phyloP scores from a whole-genome alignment of 1,140 invertebrate genomes.

The Brachionus asplanchnoidis region DNA sequence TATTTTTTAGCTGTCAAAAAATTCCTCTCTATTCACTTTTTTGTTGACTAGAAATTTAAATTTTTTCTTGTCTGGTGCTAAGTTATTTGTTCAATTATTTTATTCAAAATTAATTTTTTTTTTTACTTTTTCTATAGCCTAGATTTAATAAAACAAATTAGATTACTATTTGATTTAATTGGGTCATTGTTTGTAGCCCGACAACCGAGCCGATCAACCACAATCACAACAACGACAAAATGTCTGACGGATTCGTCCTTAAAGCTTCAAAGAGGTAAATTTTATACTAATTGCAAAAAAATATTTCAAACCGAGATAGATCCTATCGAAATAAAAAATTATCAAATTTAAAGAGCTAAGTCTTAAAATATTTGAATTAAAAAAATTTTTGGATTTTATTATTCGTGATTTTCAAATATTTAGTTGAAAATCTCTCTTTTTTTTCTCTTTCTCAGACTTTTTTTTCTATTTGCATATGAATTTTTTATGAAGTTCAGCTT shows the following conservation, averaged over 20 bases:
- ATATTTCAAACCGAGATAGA: not conserved
- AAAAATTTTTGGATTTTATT: not conserved
- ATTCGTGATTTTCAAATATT: constrained; percentile 23
- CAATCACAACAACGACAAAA: constrained; percentile 3
- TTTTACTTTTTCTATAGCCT: not conserved
- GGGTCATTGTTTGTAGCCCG: not conserved
- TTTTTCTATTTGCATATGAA: not conserved
- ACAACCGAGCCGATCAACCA: not conserved
- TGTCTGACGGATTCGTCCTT: constrained; percentile 42
- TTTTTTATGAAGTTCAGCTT: not conserved
- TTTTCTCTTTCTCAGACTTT: not conserved
- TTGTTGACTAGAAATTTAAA: not conserved
- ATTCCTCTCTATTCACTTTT: not conserved
- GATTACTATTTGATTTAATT: not conserved
- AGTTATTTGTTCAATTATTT: not conserved
- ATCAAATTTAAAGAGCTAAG: not conserved
- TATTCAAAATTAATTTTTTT: not conserved
- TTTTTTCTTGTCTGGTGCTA: not conserved
- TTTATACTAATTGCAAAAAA: not conserved
- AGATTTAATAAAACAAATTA: constrained; percentile 13
- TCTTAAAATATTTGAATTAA: not conserved
- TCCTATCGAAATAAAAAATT: not conserved
- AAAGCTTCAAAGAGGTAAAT: constrained; percentile 24
- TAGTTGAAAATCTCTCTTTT: not conserved
- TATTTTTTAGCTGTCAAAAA: not conserved